phyloP scores from a whole-genome alignment of 2,113 vertebrate species.

The Jacana jacana region DNA sequence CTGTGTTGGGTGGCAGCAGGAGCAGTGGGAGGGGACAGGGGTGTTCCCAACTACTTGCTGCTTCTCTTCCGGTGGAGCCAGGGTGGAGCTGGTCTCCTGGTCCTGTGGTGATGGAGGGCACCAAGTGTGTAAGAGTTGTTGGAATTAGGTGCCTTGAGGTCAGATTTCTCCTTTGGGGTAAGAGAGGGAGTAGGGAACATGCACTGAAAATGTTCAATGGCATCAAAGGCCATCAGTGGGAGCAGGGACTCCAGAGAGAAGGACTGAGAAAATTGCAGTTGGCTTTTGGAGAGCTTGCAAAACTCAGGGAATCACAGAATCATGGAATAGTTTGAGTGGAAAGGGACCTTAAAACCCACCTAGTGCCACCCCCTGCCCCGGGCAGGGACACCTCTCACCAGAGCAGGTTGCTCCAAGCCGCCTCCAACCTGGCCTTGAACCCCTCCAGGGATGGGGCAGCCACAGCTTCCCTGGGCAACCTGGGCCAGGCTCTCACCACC shows the following conservation, averaged over 20 bases:
- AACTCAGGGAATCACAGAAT: accelerated
- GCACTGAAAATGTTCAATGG: accelerated
- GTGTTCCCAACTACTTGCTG: accelerated
- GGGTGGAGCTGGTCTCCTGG: accelerated
- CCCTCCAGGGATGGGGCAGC: neutral
- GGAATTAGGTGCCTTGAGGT: neutral
- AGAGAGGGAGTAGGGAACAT: neutral
- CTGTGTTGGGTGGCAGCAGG: neutral
- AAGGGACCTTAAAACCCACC: no score
- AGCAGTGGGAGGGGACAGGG: neutral
- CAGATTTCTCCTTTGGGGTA: neutral
- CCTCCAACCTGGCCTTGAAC: neutral
- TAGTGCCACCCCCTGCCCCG: neutral
- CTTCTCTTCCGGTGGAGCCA: accelerated
- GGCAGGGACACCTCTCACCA: neutral
- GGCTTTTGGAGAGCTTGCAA: no score
- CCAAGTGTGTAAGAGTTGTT: no score
- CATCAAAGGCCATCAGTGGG: neutral
- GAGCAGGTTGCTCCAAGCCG: neutral
- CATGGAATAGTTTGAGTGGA: neutral
- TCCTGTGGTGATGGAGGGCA: accelerated
- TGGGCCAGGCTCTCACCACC: neutral
- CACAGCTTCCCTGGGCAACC: neutral
- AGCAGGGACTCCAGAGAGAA: accelerated
- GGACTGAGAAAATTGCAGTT: neutral